Evolutionary conservation across 2,113 vertebrate species (phyloP), one percentile per base, ranked within the genome.

Genomic region (Eonycteris spelaea): DNA sequence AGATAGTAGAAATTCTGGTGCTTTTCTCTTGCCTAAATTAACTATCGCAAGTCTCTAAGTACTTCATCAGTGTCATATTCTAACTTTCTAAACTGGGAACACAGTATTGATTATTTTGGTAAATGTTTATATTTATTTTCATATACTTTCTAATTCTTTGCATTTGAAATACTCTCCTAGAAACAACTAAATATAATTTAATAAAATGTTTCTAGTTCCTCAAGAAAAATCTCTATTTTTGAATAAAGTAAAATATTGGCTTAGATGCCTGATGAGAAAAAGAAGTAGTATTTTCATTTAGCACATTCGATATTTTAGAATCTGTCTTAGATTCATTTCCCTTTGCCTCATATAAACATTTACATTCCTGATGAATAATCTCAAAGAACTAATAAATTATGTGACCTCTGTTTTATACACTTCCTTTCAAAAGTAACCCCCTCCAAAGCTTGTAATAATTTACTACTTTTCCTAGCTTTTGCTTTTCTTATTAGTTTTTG

Each of bases 221-320:
- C 28, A 86, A 45, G 67, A 30, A 90, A 77, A 90, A 45, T 63
- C 22, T 82, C 2, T 57, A 24, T n/a, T 88, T 82, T 79, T 88
- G 13, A 91, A 30, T 7, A 91, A 94, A 94, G 67, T 55, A 83
- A 94, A 95, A 84, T 78, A 7, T 70, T 95, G 43, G 93, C 30
- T 94, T 80, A 85, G 10, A 33, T 75, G 6, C 5, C 6, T 85
- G 19, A 68, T 18, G 75, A 22, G 33, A 53, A 51, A 78, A 79
- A 73, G 4, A 95, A 90, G 45, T 1, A 33, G 11, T 33, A 43
- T 88, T 97, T 96, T 78, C 15, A 73, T 43, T 48, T 40, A 74
- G 35, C 5, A 61, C 40, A 22, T 71, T 95, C 19, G 53, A 33
- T 82, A 85, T 90, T 90, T 95, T 55, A 83, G 74, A 83, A 45